Evolutionary conservation across 2,797 vertebrate genomes (phyloP), one percentile per base, ranked within the genome.

Genomic region (Coccyzus lansbergi): DNA sequence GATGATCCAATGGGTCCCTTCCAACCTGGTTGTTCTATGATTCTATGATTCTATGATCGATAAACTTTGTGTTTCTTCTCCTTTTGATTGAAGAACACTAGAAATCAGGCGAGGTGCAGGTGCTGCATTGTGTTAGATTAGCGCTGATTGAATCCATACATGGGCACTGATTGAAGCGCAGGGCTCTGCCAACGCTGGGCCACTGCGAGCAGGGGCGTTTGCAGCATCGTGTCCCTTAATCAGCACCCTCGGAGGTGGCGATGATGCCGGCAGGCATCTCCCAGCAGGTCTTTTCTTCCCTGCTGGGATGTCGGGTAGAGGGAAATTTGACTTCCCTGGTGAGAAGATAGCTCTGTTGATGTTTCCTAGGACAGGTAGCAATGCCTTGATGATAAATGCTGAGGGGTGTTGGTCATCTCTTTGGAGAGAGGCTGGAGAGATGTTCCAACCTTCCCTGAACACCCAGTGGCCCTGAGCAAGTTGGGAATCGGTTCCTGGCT

Each of bases 41-140:
- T n/a, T n/a, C n/a, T n/a, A n/a, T n/a, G n/a, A n/a, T n/a, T n/a
- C n/a, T n/a, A n/a, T 90, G 75, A 64, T 91, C 36, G 22, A 68
- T 79, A 94, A 95, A 81, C 79, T 88, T 75, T 4, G 86, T 44
- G 81, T 94, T 95, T 92, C 93, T 95, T 63, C 90, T 94, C 72
- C 85, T 92, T 96, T 97, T 98, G 98, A 98, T 98, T 98, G 97
- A 97, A 98, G 97, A 96, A 97, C 97, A 93, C 97, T 97, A 97
- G 96, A 98, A 98, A 98, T 98, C 97, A 97, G 97, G 42, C 11
- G 4, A 94, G 95, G 95, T 88, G 83, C 98, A 97, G 97, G 97
- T 98, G 97, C 94, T 85, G 97, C 68, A 96, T 97, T 97, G 96
- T 97, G 97, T 94, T 92, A 98, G 97, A 98, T 97, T 92, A 97